phyloP scores from a whole-genome alignment of 2,113 vertebrate species.

The Caranx melampygus region DNA sequence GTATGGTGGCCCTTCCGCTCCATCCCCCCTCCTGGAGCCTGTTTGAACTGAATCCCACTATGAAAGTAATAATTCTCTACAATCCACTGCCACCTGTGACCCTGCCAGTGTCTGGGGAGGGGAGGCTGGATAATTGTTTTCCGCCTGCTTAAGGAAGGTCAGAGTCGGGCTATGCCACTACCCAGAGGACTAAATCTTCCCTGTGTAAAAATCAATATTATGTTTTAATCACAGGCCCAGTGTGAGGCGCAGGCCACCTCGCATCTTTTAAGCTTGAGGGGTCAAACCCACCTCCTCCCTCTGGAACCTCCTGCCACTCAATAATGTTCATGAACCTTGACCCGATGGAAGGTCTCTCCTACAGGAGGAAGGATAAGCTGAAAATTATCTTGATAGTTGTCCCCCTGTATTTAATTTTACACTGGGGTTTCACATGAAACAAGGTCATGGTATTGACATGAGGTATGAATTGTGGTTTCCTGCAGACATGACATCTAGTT shows the following conservation, averaged over 20 bases:
- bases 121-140: constrained; percentile 70
- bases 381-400: constrained; percentile 8
- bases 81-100: constrained; percentile 66
- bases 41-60: constrained; percentile 60
- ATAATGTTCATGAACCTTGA: constrained; percentile 35
- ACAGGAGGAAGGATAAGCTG: constrained; percentile 36
- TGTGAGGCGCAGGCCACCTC: not conserved
- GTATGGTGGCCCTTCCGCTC: constrained; percentile 8
- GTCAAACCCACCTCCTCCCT: constrained; percentile 18
- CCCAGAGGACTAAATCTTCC: constrained; percentile 45
- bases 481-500: not conserved
- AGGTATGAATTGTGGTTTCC: constrained; percentile 3
- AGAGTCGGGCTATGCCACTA: constrained; percentile 1
- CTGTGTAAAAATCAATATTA: constrained; percentile 55
- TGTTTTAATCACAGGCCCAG: constrained; percentile 59
- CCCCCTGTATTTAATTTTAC: constrained; percentile 21
- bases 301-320: not conserved
- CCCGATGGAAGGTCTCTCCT: not conserved
- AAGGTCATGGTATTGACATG: constrained; percentile 14
- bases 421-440: not conserved
- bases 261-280: constrained; percentile 1
- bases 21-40: constrained; percentile 30
- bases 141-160: constrained; percentile 64
- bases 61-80: constrained; percentile 68
- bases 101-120: constrained; percentile 57